Conservation (phyloP, 2,888 invertebrate species). For the Mythimna impura region DNA sequence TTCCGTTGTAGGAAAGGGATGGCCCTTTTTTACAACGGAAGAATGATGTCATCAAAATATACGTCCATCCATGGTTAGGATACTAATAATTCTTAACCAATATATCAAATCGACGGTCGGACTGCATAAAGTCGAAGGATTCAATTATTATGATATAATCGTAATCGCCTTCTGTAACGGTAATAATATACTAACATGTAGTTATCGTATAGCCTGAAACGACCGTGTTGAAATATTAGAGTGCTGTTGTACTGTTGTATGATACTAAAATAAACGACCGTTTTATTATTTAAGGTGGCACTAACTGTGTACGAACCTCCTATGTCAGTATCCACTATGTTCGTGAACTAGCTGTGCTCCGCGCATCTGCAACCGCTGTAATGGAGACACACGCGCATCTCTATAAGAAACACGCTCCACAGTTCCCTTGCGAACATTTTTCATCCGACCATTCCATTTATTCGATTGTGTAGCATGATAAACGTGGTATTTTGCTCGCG, state of each 20-base stretch:
- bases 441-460: no score
- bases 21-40: not conserved
- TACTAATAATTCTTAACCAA: constrained; percentile 8
- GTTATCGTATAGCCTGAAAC: constrained; percentile 55
- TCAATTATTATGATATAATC: constrained; percentile 62
- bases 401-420: no score
- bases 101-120: constrained; percentile 51
- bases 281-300: no score
- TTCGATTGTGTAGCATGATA: no score
- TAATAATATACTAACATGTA: constrained; percentile 56
- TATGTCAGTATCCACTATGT: no score
- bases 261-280: constrained; percentile 1
- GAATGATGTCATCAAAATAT: not conserved
- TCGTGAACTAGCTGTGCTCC: no score
- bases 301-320: no score
- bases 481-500: no score
- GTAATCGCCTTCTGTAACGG: constrained; percentile 59
- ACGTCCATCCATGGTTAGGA: not conserved
- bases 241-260: constrained; percentile 36
- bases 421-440: no score
- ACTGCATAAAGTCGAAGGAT: constrained; percentile 43
- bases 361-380: no score
- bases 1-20: no score
- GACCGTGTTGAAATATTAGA: constrained; percentile 49
- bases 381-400: no score